phyloP scores from a whole-genome alignment of 2,797 vertebrate species.

The Buphagus erythrorhynchus region DNA sequence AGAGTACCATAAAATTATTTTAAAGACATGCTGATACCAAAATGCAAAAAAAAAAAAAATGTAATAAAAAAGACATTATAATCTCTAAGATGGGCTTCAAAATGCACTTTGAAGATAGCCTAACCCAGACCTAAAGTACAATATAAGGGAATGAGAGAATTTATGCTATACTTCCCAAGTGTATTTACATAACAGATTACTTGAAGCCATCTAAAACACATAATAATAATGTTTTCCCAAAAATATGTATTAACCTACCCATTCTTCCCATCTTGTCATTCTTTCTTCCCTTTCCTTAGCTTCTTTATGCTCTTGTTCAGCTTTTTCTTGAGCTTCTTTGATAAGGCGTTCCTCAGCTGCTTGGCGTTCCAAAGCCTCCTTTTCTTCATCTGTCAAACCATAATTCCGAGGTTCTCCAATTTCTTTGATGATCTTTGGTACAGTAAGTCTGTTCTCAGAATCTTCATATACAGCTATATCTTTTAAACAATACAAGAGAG shows the following conservation, averaged over 20 bases:
- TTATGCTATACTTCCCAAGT: background rate
- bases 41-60: background rate
- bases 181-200: background rate
- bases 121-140: background rate
- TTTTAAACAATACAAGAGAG: slow-evolving; percentile 41
- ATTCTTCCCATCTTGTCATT: slow-evolving; percentile 84
- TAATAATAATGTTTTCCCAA: background rate
- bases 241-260: slow-evolving; percentile 79
- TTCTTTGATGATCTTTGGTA: slow-evolving; percentile 79
- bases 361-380: slow-evolving; percentile 74
- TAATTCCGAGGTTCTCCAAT: slow-evolving; percentile 88
- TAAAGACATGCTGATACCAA: background rate
- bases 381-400: slow-evolving; percentile 80
- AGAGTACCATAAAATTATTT: background rate
- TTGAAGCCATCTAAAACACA: background rate
- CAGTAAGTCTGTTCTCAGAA: slow-evolving; percentile 73
- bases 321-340: slow-evolving; percentile 73
- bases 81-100: background rate
- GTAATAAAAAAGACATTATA: background rate
- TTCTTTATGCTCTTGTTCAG: slow-evolving; percentile 73
- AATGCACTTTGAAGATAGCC: background rate
- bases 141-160: background rate
- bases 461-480: slow-evolving; percentile 83
- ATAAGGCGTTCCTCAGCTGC: slow-evolving; percentile 74
- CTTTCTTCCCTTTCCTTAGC: slow-evolving; percentile 79